Percentiles rank a stretch among this genome's conserved stretches.
Conservation (phyloP, 2,113 vertebrate species). For the Corapipo altera region DNA sequence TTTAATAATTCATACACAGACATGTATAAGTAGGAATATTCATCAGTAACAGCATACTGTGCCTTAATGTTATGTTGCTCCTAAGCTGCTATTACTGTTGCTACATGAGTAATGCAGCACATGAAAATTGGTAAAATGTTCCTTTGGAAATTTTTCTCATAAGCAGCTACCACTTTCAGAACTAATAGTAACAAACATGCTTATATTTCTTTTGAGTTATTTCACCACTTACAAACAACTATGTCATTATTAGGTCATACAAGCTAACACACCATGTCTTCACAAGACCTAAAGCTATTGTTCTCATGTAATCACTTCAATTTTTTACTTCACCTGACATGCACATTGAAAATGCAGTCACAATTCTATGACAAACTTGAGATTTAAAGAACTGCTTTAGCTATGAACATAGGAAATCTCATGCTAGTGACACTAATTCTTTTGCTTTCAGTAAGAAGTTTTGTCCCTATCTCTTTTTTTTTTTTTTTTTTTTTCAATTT, state of each 20-base stretch:
- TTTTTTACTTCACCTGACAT: not conserved
- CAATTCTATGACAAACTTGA: rapidly evolving
- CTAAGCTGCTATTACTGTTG: not conserved
- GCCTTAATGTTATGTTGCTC: not conserved
- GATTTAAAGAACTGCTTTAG: not conserved
- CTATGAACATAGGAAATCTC: not conserved
- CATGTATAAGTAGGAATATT: not conserved
- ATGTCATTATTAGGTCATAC: not conserved
- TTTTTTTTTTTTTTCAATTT: not conserved
- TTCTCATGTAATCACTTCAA: not conserved
- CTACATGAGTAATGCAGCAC: not conserved
- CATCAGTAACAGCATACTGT: not conserved
- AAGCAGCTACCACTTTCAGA: not conserved
- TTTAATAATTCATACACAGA: not conserved
- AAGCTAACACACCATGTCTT: not conserved
- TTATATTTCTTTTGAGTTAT: not conserved
- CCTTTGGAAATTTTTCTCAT: not conserved
- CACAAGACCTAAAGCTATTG: not conserved
- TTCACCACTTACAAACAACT: not conserved
- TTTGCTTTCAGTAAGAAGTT: not conserved
- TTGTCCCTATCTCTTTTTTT: rapidly evolving
- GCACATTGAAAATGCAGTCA: not conserved
- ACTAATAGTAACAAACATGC: not conserved
- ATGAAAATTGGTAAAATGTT: not conserved
- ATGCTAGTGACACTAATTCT: not conserved